Base-by-base conservation (phyloP, 1,140 invertebrate genomes). In the Mamestra configurata region DNA sequence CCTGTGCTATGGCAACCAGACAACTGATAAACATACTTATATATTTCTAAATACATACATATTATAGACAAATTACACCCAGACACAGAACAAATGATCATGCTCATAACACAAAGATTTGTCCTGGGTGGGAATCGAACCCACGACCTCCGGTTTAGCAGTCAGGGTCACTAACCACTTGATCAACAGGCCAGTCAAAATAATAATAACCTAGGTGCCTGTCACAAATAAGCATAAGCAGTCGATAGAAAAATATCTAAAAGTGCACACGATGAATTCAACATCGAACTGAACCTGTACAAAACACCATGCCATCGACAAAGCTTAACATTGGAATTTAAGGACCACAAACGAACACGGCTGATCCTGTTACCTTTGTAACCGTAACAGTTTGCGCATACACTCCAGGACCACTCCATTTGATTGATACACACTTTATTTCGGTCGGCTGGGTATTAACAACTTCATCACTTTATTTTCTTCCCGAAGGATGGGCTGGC, bases 381-480 rank as follows among this genome's bases (percentile, higher is more conserved):
- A 11, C 22, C 3, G 53, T 24, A 11, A 24, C 24, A 55, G 20
- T 55, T 55, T 24, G 20, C 20, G 7, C 20, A 13, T 22, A 24
- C 53, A 24, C 20, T 55, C 8, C 22, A 55, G 53, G 22, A 1
- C 37, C 53, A 55, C 53, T 55, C 22, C 53, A 24, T 13, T 13
- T 22, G 53, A 55, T 55, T 55, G 22, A 55, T 55, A 55, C 53
- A 27, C 51, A 22, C 18, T 24, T 55, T 55, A 24, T 55, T 53
- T n/a, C 20, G 53, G 53, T 24, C 7, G 43, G 11, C 43, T 15
- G 13, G 13, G 43, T 46, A 46, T 46, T 46, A 46, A 40, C 11
- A 46, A 46, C 43, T 46, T 46, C 43, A 46, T 46, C 43, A 46
- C 43, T 46, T 31, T 46, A 46, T 46, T 46, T 46, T 46, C 43